Conservation (phyloP, 1,140 invertebrate genomes). For the Aleiodes sp. region DNA sequence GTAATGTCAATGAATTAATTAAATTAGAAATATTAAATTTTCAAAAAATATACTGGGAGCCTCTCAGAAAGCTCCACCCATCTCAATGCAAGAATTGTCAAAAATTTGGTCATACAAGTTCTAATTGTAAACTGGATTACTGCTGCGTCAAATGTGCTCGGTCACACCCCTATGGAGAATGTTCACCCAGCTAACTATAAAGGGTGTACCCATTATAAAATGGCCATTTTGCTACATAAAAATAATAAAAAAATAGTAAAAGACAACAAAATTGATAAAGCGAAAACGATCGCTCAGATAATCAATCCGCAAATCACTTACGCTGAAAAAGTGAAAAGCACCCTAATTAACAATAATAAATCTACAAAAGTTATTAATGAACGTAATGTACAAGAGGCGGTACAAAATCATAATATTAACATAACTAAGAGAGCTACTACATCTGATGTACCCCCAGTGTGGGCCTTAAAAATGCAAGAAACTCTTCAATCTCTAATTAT, state of each 20-base stretch:
- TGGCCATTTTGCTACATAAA: neutral
- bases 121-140: neutral
- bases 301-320: too few relatives aligned
- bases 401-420: too few relatives aligned
- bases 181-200: neutral
- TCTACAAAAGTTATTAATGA: too few relatives aligned
- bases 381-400: too few relatives aligned
- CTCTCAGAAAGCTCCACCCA: neutral
- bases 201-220: neutral
- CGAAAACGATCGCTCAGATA: too few relatives aligned
- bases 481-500: neutral
- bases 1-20: neutral
- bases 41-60: neutral
- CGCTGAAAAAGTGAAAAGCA: neutral
- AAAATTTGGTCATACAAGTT: neutral
- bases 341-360: neutral
- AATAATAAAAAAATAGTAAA: neutral
- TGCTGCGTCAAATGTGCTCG: neutral
- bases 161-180: neutral
- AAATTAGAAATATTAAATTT: neutral
- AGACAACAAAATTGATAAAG: too few relatives aligned
- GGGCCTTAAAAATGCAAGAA: neutral
- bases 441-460: neutral
- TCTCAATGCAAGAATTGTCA: constrained; percentile 1
- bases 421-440: too few relatives aligned